Base-by-base conservation (phyloP, 2,888 invertebrate genomes). In the Stictocephala bisonia region DNA sequence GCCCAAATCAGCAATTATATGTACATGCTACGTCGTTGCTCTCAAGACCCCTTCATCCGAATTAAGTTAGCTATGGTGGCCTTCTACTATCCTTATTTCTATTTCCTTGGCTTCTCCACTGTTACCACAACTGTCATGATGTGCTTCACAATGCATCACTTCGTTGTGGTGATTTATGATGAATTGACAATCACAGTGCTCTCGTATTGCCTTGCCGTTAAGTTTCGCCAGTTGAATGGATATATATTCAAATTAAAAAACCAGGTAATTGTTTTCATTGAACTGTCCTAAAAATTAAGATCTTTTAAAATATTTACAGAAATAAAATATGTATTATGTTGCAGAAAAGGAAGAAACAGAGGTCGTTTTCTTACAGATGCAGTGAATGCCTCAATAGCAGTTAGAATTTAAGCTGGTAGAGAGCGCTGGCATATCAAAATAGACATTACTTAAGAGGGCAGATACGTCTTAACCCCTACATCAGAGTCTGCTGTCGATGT, bases 21-120 rank as follows among this genome's bases (percentile, higher is more conserved):
- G 44, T 11, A 41, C 9, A 7, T 24, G n/a, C 20, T 64, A 27
- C 13, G 1, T 6, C 4, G 20, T 1, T 64, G 64, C 44, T 26
- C 64, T 6, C 41, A 64, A 9, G 40, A 44, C n/a, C 2, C 27
- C 15, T 3, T 22, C 26, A 44, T 40, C 6, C 24, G 24, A 2
- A 15, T 64, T n/a, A 24, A 44, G 64, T 27, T 64, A 15, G 24
- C 64, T 20, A 27, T 60, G 18, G n/a, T 35, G 35, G 60, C 60
- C 35, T 35, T 29, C 22, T 35, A 60, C 31, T 3, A 29, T 22
- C 22, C 44, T 9, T 44, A 41, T 15, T 11, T 64, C 26, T 44
- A 41, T 3, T 26, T 44, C n/a, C 40, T 44, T 26, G 41, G 64
- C 26, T 64, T 40, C 64, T 64, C 64, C 18, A 4, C 27, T 9